These are phyloP conservation scores for Caenorhabditis angaria DNA, from an alignment of 2,888 invertebrate genomes.

Conservation along the genomic window DNA sequence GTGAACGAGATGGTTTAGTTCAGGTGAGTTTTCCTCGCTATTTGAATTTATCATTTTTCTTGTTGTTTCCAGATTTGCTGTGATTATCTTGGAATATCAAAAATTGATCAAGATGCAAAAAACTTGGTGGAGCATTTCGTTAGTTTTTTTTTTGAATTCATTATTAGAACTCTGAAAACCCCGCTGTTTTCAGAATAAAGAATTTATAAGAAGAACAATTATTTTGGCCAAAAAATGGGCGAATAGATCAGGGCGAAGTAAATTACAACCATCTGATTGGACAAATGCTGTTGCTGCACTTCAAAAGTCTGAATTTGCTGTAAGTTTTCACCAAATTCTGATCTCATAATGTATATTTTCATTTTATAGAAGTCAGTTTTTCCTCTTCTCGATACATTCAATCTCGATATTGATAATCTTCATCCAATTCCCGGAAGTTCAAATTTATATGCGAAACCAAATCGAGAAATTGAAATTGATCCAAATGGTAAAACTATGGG, in stretches of 20 bases:
- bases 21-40: neutral
- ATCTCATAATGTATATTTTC: neutral
- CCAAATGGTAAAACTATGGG: neutral
- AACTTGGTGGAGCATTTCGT: slow-evolving; percentile 15
- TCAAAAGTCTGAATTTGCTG: neutral
- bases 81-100: slow-evolving; percentile 26
- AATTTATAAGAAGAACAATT: slow-evolving; percentile 16
- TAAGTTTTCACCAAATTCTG: neutral
- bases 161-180: neutral
- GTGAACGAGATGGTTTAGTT: neutral
- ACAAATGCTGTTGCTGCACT: neutral
- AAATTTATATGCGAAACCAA: neutral
- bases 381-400: neutral
- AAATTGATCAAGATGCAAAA: slow-evolving; percentile 13
- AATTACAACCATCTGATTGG: neutral
- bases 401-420: neutral
- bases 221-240: slow-evolving; percentile 10
- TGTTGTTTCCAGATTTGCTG: slow-evolving; percentile 2
- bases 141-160: slow-evolving; percentile 3
- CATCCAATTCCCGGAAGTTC: neutral
- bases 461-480: neutral
- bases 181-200: slow-evolving; percentile 8
- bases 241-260: neutral
- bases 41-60: neutral
- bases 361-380: neutral